phyloP scores from a whole-genome alignment of 2,888 invertebrate species.

The Epirrhoe tristata region DNA sequence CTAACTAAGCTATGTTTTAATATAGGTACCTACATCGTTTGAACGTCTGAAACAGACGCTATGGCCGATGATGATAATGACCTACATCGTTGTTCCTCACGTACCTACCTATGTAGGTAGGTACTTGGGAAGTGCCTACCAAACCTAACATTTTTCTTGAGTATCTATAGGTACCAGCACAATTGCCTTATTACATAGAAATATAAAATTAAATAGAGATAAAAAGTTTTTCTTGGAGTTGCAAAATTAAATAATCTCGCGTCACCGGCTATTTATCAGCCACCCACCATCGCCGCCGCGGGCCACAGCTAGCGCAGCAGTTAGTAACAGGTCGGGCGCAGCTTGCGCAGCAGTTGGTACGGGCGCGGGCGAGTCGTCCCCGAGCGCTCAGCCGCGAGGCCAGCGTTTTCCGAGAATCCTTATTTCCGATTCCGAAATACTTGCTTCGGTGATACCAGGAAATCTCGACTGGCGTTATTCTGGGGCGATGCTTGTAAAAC shows the following conservation, averaged over 20 bases:
- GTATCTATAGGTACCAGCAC: neutral
- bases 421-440: constrained; percentile 84
- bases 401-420: constrained; percentile 78
- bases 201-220: neutral
- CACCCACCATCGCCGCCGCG: constrained; percentile 12
- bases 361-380: constrained; percentile 59
- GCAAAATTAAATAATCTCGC: constrained; percentile 17
- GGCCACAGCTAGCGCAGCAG: constrained; percentile 18
- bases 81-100: too few species aligned
- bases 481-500: constrained; percentile 79
- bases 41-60: too few species aligned
- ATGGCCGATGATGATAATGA: too few species aligned
- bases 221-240: constrained; percentile 2
- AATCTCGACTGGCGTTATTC: constrained; percentile 77
- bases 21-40: too few species aligned
- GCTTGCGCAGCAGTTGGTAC: constrained; percentile 16
- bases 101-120: too few species aligned
- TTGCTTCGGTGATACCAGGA: constrained; percentile 75
- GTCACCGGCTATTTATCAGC: constrained; percentile 20
- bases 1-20: too few species aligned
- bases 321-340: constrained; percentile 22
- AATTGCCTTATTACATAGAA: neutral
- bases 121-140: too few species aligned
- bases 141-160: neutral
- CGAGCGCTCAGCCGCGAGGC: constrained; percentile 60